Percentiles rank a stretch among this genome's conserved stretches.
Evolutionary conservation across 2,113 vertebrate species (phyloP).

Genomic region (Rhizomys pruinosus): DNA sequence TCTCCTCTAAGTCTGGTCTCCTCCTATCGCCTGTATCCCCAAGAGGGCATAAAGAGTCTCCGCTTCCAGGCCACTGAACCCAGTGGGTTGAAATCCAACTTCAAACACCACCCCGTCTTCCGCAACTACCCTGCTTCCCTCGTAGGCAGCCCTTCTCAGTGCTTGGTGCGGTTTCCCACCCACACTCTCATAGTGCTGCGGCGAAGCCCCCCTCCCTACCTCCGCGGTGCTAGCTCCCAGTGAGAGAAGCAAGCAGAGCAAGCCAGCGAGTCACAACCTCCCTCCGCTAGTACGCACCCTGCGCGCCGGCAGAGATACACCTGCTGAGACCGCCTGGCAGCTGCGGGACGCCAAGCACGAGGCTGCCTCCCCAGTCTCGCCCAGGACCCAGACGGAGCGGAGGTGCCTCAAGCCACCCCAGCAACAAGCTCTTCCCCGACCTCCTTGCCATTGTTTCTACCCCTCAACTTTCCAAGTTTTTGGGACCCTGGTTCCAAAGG

Average conservation of each 20-base stretch:
- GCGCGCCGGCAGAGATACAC: neutral
- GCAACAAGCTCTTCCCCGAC: constrained; percentile 23
- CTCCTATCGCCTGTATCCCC: neutral
- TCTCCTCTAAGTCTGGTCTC: neutral
- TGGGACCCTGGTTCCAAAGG: constrained; percentile 35
- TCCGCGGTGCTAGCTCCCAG: too few species aligned
- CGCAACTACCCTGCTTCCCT: too few species aligned
- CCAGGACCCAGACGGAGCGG: neutral
- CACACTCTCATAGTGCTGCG: neutral
- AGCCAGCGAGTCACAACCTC: neutral
- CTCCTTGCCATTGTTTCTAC: neutral
- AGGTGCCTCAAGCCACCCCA: neutral
- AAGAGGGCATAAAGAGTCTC: neutral
- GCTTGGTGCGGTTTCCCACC: neutral
- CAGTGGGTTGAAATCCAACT: neutral
- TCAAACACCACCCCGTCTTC: neutral
- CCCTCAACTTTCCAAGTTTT: constrained; percentile 77
- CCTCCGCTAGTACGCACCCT: neutral
- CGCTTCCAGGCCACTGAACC: neutral
- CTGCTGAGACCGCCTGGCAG: too few species aligned
- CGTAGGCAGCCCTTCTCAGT: neutral
- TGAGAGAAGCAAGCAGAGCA: too few species aligned
- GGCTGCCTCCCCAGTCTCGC: neutral
- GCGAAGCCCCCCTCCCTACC: neutral
- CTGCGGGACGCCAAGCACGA: neutral